Evolutionary conservation across 2,888 invertebrate species (phyloP), one percentile per base, ranked within the genome.

Genomic region (Philonicus albiceps): DNA sequence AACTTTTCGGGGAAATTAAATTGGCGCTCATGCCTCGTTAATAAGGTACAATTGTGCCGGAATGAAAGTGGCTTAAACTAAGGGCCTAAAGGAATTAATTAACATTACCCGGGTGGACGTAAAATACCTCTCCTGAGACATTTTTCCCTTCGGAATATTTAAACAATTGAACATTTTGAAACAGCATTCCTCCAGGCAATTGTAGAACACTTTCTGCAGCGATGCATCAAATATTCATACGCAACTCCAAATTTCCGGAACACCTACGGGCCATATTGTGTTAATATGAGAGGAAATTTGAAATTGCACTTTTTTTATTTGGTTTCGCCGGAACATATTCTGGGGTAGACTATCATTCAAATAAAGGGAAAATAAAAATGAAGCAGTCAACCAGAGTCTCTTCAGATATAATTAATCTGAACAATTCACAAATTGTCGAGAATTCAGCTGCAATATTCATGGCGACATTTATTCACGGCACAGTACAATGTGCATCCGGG

Each of bases 341-440:
- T 1, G 74, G 73, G 27, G 30, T 13, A 27, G 74, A 19, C 34
- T 74, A 37, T 74, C n/a, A 74, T 74, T 74, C 74, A 31, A 74
- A 30, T 73, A 16, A 31, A 19, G 3, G 74, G 34, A 74, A 74
- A 74, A 74, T 27, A 37, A 74, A 74, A 64, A 64, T 30, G 49
- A 80, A 37, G 76, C 78, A 34, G 40, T 49, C 49, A 49, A 49
- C 27, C 53, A 80, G 3, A 64, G 80, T 80, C 80, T 80, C 80
- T 80, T 49, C 80, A 80, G 31, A 49, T 80, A 53, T 80, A 80
- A 80, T 80, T 80, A 80, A 80, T 80, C 49, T 53, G 27, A 80
- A 80, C 80, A 80, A 49, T 40, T 80, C 80, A 80, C 49, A 80
- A 80, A 80, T 80, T 80, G 80, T 53, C 53, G 30, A 19, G 53